Conservation (phyloP, 2,797 vertebrate species). For the Platalea minor region DNA sequence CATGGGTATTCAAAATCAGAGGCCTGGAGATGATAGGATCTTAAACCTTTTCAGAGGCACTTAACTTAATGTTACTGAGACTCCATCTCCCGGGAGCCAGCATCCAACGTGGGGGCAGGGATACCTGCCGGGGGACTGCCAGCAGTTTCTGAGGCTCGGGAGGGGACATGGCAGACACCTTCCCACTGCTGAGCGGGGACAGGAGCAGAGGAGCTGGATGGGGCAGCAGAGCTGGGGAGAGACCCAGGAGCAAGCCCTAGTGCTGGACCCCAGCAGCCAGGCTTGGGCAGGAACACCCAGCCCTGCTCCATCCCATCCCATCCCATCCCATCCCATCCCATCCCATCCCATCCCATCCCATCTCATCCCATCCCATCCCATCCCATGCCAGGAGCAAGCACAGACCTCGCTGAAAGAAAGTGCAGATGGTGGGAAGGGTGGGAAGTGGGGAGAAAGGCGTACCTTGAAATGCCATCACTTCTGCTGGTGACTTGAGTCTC, state of each 20-base stretch:
- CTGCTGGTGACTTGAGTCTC: neutral
- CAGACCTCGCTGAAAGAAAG: neutral
- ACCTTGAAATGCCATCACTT: neutral
- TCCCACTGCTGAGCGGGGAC: neutral
- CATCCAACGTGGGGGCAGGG: rapidly evolving
- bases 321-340: neutral
- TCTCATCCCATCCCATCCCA: too few species aligned
- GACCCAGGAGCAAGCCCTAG: neutral
- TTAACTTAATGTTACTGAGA: neutral
- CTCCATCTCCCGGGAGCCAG: neutral
- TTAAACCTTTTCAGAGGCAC: neutral
- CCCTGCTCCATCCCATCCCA: neutral
- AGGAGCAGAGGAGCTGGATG: neutral
- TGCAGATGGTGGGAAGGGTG: neutral
- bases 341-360: neutral
- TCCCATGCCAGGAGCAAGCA: neutral
- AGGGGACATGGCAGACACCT: neutral
- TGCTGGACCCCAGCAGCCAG: neutral
- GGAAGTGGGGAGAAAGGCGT: neutral
- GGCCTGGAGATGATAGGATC: neutral
- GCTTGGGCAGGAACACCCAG: neutral
- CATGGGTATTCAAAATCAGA: neutral
- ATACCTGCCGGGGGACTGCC: neutral
- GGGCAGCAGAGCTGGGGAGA: neutral
- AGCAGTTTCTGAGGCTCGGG: neutral